These are phyloP conservation scores for Halichoeres trimaculatus DNA, from an alignment of 2,113 vertebrate species.

Conservation along the genomic window DNA sequence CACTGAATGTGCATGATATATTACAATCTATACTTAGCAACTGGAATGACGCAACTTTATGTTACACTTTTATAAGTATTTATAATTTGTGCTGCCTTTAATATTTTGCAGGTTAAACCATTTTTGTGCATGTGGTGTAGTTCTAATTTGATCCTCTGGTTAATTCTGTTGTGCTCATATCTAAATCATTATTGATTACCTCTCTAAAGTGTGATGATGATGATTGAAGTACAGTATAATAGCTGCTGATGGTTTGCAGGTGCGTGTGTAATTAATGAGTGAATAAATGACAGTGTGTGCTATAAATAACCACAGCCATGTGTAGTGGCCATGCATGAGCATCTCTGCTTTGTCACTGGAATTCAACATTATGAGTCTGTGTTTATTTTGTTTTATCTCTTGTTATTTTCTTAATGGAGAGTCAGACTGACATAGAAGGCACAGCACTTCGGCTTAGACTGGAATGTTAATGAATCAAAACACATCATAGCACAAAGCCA, in stretches of 20 bases:
- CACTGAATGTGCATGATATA: too few species aligned
- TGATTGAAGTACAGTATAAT: conserved; percentile 20
- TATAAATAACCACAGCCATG: conserved; percentile 28
- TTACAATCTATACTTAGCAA: too few species aligned
- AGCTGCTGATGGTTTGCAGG: conserved; percentile 37
- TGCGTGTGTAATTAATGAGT: conserved; percentile 34
- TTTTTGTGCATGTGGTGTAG: neutral
- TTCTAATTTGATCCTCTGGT: neutral
- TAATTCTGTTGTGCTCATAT: conserved; percentile 3
- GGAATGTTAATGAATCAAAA: neutral
- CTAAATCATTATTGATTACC: conserved; percentile 13
- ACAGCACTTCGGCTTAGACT: neutral
- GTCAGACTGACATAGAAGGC: neutral
- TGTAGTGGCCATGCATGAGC: neutral
- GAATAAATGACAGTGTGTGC: conserved; percentile 6
- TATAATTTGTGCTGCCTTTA: neutral
- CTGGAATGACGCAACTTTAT: too few species aligned
- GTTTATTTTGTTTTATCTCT: conserved; percentile 4
- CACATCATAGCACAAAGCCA: neutral
- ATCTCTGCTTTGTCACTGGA: neutral
- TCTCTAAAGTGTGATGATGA: conserved; percentile 2
- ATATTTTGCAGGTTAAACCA: neutral
- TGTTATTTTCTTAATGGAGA: neutral
- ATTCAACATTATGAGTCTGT: neutral
- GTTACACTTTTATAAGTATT: too few species aligned